Evolutionary conservation across 2,888 invertebrate genomes (phyloP), one percentile per base, ranked within the genome.

Genomic region (Cosmia trapezina): DNA sequence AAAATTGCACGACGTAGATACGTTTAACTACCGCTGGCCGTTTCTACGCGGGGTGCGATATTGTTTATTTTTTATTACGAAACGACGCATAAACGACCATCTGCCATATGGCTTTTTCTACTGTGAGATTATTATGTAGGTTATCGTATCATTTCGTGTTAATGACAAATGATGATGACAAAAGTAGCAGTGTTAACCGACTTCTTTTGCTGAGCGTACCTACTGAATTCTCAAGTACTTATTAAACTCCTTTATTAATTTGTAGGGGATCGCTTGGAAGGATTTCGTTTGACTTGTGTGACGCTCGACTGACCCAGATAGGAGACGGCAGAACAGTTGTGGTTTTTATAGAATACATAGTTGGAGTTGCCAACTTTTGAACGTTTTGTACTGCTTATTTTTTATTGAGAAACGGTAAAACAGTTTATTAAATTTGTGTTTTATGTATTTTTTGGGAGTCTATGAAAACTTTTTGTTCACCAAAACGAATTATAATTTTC

Each of bases 251-350:
- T 61, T 63, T 64, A 80, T 80, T 74, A 67, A 83, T 80, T 73
- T 56, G 51, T 47, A 11, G 17, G 17, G 47, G 11, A 54, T 43
- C 11, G 65, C 33, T 74, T 33, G 37, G 43, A 45, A 65, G 33
- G 74, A 63, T 73, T 67, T 61, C 51, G 56, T 68, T 69, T 60
- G 68, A 56, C 56, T 76, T 61, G 66, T 62, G 53, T 71, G 81
- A 60, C 63, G 51, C 63, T 70, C 60, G n/a, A 59, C 76, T 75
- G 84, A 76, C 81, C 81, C 41, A 80, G 71, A 83, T 80, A 19
- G 64, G 54, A 63, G 33, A 47, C 57, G 59, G 33, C 56, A 57
- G 47, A 41, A 14, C 6, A 65, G n/a, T 80, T 75, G 41, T 66
- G 60, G 60, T 80, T 83, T 83, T 57, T 66, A 47, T 68, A 69